Percentiles rank a stretch among this genome's conserved stretches.
These are phyloP conservation scores for Clanis bilineata DNA, from an alignment of 2,888 invertebrate species.

Conservation along the genomic window DNA sequence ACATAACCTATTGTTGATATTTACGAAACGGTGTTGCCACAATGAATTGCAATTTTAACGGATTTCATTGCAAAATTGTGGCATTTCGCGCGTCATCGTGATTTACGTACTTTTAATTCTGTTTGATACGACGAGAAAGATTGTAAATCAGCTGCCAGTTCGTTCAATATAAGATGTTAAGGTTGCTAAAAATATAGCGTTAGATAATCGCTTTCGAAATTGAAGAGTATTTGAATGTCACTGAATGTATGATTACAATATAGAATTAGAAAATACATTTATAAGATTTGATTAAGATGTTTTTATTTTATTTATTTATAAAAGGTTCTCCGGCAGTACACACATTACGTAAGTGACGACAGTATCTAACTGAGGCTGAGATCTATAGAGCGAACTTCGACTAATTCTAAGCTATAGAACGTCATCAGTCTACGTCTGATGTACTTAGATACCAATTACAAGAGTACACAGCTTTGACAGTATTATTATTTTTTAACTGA, in stretches of 20 bases:
- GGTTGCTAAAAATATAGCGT: background rate
- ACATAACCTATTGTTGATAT: background rate
- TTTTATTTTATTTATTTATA: too few species aligned
- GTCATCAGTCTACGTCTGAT: too few species aligned
- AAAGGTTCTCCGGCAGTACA: too few species aligned
- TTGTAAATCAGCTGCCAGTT: background rate
- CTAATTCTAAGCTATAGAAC: too few species aligned
- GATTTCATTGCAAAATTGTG: background rate
- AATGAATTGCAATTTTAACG: background rate
- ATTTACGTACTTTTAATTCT: background rate
- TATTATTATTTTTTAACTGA: too few species aligned
- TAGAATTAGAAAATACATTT: background rate
- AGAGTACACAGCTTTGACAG: too few species aligned
- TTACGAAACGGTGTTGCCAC: background rate
- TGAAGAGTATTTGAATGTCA: slow-evolving; percentile 7
- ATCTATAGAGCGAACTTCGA: too few species aligned
- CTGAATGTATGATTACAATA: background rate
- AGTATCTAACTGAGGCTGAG: too few species aligned
- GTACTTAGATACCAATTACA: too few species aligned
- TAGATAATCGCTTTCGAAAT: slow-evolving; percentile 11
- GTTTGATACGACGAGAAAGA: background rate
- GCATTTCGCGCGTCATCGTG: background rate
- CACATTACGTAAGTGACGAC: too few species aligned
- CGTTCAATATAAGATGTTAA: background rate
- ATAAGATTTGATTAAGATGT: too few species aligned